Conservation (phyloP, 2,113 vertebrate species). For the Ceratotherium simum region DNA sequence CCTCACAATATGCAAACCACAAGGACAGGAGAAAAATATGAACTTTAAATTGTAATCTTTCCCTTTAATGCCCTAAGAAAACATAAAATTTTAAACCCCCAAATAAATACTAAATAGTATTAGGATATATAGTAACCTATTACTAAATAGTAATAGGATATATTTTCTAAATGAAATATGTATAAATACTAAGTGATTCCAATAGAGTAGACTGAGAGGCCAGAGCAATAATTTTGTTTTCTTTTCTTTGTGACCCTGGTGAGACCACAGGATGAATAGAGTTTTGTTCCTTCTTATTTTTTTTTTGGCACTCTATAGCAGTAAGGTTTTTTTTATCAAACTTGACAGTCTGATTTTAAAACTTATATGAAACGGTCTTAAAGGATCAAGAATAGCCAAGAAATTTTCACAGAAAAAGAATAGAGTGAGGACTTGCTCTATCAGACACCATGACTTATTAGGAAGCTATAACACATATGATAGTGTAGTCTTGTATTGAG, state of each 20-base stretch:
- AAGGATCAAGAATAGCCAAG: background rate
- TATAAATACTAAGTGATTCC: background rate
- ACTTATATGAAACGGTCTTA: background rate
- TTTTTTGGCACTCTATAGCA: background rate
- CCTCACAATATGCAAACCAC: background rate
- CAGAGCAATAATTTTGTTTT: background rate
- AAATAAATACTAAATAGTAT: background rate
- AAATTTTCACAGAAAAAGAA: background rate
- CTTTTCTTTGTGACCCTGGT: background rate
- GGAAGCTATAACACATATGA: background rate
- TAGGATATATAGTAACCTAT: too few species aligned
- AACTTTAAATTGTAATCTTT: background rate
- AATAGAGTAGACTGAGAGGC: background rate
- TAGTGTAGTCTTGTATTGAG: background rate
- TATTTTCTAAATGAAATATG: background rate
- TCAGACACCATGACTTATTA: background rate
- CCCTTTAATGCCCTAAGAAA: background rate
- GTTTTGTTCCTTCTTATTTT: background rate
- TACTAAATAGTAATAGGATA: background rate
- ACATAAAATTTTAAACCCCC: background rate
- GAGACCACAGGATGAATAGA: background rate
- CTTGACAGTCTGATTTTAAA: background rate
- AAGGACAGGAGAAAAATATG: background rate
- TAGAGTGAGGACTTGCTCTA: background rate
- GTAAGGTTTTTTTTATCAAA: background rate